Base-by-base conservation (phyloP, 2,113 vertebrate species). In the Periophthalmus modestus region DNA sequence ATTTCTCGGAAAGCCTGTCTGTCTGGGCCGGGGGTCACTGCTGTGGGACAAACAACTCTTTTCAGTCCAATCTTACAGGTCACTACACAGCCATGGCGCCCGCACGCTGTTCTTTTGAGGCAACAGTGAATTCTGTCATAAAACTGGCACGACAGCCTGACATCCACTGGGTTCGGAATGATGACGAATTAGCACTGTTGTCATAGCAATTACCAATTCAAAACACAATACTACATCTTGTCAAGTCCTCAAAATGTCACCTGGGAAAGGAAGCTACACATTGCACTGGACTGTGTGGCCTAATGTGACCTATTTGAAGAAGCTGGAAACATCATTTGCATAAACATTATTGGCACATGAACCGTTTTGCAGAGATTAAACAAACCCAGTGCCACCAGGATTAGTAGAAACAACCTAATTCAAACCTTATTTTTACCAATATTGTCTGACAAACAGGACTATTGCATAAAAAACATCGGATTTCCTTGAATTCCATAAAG, bases 61-160 rank as follows among this genome's bases (percentile, higher is more conserved):
- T 81, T 82, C 68, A 85, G 75, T 68, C 73, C 70, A 74, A 66
- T 88, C 89, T 88, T 87, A 86, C 88, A 87, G 90, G 87, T 91
- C 90, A 92, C 67, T 86, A 82, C 78, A 67, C 71, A 82, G 70
- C 63, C 34, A 83, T 70, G 75, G 52, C 71, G 84, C 65, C 71
- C 58, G 67, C 74, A 63, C 9, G 76, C 69, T 69, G 21, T 69
- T 19, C 69, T 34, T 34, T 66, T 74, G 46, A 52, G 71, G 61
- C 74, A 48, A 46, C 61, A 73, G 75, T 54, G 71, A 61, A 47
- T 74, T 55, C 52, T 73, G 68, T 50, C 19, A 85, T 23, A 66
- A 69, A 82, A 68, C 62, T 21, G 58, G 39, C 66, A 77, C 39
- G 10, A 43, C 10, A 43, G 10, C 7, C 39, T 43, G 39, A 43